Evolutionary conservation across 2,888 invertebrate genomes (phyloP).

Genomic region (Cerceris ruficornis): DNA sequence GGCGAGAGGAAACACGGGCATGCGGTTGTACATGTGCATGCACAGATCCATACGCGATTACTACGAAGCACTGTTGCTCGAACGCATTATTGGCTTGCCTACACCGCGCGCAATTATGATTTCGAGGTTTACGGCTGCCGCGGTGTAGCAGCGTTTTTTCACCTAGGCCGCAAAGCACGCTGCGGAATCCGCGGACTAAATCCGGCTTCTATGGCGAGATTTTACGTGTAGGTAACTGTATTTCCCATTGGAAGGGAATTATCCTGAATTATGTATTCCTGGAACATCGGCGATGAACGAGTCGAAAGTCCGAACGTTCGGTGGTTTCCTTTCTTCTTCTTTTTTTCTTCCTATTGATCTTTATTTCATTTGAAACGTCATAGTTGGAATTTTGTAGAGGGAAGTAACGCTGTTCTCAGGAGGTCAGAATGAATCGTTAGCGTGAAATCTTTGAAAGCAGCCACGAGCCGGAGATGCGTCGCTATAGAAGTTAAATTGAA

Average conservation of each 20-base stretch:
- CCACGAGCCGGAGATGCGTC: conserved; percentile 28
- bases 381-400: neutral
- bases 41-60: conserved; percentile 16
- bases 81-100: conserved; percentile 51
- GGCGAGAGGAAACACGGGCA: neutral
- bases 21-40: conserved; percentile 1
- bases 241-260: conserved; percentile 12
- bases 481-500: conserved; percentile 53
- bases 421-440: conserved; percentile 13
- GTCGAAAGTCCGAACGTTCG: neutral
- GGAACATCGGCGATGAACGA: conserved; percentile 11
- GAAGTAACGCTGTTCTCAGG: neutral
- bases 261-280: conserved; percentile 35
- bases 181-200: conserved; percentile 29
- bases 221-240: conserved; percentile 26
- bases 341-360: neutral
- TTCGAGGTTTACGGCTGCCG: conserved; percentile 58
- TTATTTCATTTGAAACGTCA: neutral
- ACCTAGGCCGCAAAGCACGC: no score
- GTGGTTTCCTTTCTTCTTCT: neutral
- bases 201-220: conserved; percentile 8
- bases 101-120: conserved; percentile 61
- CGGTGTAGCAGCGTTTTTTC: conserved; percentile 21
- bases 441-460: conserved; percentile 1
- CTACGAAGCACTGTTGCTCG: conserved; percentile 15